Evolutionary conservation across 2,888 invertebrate species (phyloP).

Genomic region (Eucriotettix oculatus): DNA sequence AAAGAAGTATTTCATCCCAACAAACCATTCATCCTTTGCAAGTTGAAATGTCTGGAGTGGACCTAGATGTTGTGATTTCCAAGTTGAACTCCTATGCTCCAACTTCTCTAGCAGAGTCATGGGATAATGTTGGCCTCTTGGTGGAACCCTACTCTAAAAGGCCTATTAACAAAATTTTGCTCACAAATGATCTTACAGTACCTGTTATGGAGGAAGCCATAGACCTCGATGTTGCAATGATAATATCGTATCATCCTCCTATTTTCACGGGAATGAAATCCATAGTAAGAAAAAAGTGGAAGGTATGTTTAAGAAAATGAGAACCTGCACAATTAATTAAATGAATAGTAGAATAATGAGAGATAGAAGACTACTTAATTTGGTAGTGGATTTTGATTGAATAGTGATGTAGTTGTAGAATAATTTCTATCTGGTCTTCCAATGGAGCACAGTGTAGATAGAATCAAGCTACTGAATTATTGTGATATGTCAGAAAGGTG

Average conservation of each 20-base stretch:
- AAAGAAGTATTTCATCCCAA: no score
- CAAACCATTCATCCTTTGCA: no score
- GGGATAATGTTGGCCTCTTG: slow-evolving; percentile 91
- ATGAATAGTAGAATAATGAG: no score
- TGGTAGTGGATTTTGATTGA: no score
- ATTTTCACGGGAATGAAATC: slow-evolving; percentile 74
- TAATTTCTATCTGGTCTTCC: no score
- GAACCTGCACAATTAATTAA: no score
- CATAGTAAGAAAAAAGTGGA: slow-evolving; percentile 44
- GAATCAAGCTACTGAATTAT: no score
- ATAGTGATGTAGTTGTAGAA: no score
- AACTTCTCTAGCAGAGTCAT: slow-evolving; percentile 53
- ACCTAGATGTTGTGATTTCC: slow-evolving; percentile 33
- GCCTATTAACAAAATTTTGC: slow-evolving; percentile 44
- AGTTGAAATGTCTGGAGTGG: slow-evolving; percentile 4
- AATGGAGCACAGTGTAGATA: no score
- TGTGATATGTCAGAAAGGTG: no score
- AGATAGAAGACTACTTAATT: no score
- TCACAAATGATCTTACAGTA: slow-evolving; percentile 88
- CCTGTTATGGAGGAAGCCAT: slow-evolving; percentile 71
- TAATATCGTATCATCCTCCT: slow-evolving; percentile 91
- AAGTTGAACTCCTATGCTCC: slow-evolving; percentile 55
- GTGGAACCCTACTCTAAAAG: slow-evolving; percentile 54
- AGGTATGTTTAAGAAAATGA: slow-evolving; percentile 32
- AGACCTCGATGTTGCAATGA: slow-evolving; percentile 48